Evolutionary conservation across 2,888 invertebrate species (phyloP).

Genomic region (Prostheceraeus crozeri): DNA sequence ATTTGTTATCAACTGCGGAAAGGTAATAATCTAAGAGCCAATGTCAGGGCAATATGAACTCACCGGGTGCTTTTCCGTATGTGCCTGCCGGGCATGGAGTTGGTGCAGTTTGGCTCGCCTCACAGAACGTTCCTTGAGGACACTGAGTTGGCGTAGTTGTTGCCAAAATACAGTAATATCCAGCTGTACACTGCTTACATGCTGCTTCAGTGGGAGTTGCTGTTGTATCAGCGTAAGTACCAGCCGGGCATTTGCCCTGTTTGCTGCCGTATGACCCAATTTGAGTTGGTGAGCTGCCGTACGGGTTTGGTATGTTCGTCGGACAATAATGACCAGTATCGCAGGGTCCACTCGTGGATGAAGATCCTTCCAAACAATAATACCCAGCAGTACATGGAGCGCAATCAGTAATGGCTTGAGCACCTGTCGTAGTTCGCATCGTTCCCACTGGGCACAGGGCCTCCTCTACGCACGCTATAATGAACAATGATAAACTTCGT

Average conservation of each 20-base stretch:
- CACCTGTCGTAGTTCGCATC: conserved; percentile 45
- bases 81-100: conserved; percentile 53
- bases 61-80: conserved; percentile 52
- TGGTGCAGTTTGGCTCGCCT: conserved; percentile 48
- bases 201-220: background rate
- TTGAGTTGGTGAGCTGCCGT: conserved; percentile 43
- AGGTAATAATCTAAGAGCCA: too few relatives aligned
- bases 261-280: conserved; percentile 51
- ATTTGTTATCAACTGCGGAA: too few relatives aligned
- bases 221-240: background rate
- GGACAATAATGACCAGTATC: conserved; percentile 51
- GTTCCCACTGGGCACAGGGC: conserved; percentile 52
- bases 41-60: too few relatives aligned
- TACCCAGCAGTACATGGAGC: conserved; percentile 49
- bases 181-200: background rate
- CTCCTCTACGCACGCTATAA: conserved; percentile 50
- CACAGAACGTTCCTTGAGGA: conserved; percentile 52
- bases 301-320: conserved; percentile 48
- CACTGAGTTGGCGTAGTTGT: conserved; percentile 46
- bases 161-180: background rate
- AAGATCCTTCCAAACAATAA: conserved; percentile 49
- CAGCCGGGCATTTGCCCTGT: conserved; percentile 44
- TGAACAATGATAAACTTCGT: too few relatives aligned
- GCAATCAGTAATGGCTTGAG: conserved; percentile 46
- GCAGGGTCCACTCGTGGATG: conserved; percentile 45